A percentile compares a stretch with the other conserved stretches of the same genome.
phyloP scores from a whole-genome alignment of 2,797 vertebrate species.

The Serranus cabrilla region DNA sequence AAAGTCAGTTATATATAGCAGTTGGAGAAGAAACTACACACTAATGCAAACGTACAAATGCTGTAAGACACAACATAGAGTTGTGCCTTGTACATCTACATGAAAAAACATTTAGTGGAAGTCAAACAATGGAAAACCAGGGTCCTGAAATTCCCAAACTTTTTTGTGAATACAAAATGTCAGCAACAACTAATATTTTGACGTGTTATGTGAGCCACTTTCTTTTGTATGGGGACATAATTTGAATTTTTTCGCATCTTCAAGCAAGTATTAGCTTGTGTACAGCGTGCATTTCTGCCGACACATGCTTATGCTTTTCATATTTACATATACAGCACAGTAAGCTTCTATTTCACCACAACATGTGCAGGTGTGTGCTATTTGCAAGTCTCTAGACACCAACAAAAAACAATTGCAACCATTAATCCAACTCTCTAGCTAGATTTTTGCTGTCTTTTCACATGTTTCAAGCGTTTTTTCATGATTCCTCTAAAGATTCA shows the following conservation, averaged over 20 bases:
- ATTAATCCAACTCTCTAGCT: conserved; percentile 50
- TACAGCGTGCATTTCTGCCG: conserved; percentile 4
- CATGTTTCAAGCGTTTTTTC: conserved; percentile 1
- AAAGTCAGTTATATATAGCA: not conserved
- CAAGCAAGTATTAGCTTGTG: not conserved
- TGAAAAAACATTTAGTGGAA: not conserved
- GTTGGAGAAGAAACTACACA: not conserved
- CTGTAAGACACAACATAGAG: not conserved
- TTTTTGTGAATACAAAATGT: not conserved
- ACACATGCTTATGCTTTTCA: conserved; percentile 7
- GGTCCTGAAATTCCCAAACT: not conserved
- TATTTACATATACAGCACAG: conserved; percentile 19
- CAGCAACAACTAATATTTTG: conserved; percentile 1
- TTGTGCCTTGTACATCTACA: not conserved
- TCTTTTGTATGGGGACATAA: not conserved
- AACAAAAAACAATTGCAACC: conserved; percentile 31
- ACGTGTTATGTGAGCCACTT: not conserved
- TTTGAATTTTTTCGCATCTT: not conserved
- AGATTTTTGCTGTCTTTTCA: conserved; percentile 13
- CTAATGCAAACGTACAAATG: not conserved
- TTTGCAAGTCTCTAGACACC: conserved; percentile 43
- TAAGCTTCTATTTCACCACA: conserved; percentile 18
- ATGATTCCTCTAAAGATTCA: conserved; percentile 36
- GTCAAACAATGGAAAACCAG: not conserved
- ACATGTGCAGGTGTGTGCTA: conserved; percentile 38